Evolutionary conservation across 2,888 invertebrate species (phyloP).

Genomic region (Coelinius sp.): DNA sequence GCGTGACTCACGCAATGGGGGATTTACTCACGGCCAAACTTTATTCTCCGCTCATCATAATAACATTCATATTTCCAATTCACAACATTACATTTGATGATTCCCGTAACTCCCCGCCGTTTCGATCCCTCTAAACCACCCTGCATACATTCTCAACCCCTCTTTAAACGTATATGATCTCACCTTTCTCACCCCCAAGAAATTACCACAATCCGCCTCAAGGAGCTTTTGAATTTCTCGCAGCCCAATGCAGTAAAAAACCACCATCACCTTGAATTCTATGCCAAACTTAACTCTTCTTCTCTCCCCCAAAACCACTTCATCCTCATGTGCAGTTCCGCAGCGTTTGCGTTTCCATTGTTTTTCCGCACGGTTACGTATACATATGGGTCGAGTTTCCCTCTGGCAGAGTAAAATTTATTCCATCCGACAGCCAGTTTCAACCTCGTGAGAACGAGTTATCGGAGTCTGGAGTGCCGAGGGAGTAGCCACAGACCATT

Average conservation of each 20-base stretch:
- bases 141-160: too few relatives aligned
- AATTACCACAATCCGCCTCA: not conserved
- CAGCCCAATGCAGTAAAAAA: not conserved
- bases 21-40: too few relatives aligned
- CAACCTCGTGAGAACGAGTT: conserved; percentile 4
- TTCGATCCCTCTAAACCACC: too few relatives aligned
- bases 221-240: not conserved
- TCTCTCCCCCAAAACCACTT: too few relatives aligned
- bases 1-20: too few relatives aligned
- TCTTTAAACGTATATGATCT: not conserved
- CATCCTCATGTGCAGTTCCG: not conserved
- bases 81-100: too few relatives aligned
- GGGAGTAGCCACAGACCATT: not conserved
- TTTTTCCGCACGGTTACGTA: conserved; percentile 10
- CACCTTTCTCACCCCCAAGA: not conserved
- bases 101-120: too few relatives aligned
- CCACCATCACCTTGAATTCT: not conserved
- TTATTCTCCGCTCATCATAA: too few relatives aligned
- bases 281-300: conserved; percentile 14
- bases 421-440: conserved; percentile 8
- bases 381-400: not conserved
- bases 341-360: not conserved
- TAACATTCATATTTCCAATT: too few relatives aligned
- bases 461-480: not conserved
- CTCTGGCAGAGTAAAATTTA: conserved; percentile 22